Conservation (phyloP, 2,888 invertebrate species). For the Epirrhoe tristata region DNA sequence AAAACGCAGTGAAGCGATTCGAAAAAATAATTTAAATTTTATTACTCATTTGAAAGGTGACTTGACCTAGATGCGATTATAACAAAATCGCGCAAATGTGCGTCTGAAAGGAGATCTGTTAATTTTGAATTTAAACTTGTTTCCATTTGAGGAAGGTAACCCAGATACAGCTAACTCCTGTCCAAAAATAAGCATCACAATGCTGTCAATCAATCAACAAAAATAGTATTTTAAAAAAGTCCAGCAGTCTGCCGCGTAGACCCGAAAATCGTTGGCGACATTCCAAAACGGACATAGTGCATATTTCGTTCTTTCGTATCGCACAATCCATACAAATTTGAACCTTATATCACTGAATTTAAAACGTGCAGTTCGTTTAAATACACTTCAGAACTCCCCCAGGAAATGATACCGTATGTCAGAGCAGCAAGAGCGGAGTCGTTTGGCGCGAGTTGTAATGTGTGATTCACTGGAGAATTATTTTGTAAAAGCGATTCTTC, state of each 20-base stretch:
- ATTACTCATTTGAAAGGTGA: no score
- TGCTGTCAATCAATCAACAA: conserved; percentile 40
- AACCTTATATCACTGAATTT: conserved; percentile 4
- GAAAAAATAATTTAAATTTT: no score
- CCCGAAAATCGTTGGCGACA: conserved; percentile 41
- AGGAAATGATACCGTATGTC: conserved; percentile 18
- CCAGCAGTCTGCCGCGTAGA: conserved; percentile 40
- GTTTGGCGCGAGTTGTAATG: conserved; percentile 8
- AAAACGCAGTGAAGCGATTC: no score
- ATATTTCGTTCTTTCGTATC: conserved; percentile 16
- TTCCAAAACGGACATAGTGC: conserved; percentile 33
- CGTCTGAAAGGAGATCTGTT: no score
- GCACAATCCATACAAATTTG: neutral
- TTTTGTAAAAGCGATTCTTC: conserved; percentile 13
- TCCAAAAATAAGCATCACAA: conserved; percentile 42
- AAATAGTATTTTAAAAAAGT: conserved; percentile 35
- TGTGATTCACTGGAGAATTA: neutral
- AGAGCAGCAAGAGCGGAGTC: neutral
- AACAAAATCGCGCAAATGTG: no score
- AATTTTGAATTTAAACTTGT: neutral
- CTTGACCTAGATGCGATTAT: no score
- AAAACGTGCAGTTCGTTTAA: conserved; percentile 2
- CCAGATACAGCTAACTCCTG: conserved; percentile 23
- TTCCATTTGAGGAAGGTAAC: conserved; percentile 6
- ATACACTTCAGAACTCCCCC: neutral